Base-by-base conservation (phyloP, 2,113 vertebrate species). In the Tympanuchus pallidicinctus region DNA sequence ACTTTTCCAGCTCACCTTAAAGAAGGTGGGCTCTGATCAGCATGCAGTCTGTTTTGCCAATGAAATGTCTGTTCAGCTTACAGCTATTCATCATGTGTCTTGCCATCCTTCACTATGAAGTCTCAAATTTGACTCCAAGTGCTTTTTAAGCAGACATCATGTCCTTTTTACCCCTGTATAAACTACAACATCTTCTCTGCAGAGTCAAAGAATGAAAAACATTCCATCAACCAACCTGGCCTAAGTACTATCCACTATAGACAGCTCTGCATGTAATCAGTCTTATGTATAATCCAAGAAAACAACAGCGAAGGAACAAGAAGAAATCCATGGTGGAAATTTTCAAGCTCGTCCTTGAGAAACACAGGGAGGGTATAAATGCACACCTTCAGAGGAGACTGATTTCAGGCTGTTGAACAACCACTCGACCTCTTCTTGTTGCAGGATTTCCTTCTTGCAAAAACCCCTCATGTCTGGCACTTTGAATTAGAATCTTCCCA, bases 121-220 rank as follows among this genome's bases (percentile, higher is more conserved):
- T 45, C 63, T 64, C 30, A 63, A 65, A 95, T 91, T 85, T 89
- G 74, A 79, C 65, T 70, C 24, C 71, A 87, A 85, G 43, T 25
- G 57, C 14, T 89, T 94, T 92, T 85, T 67, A 85, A 85, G 69
- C 67, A 76, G 45, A 45, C 60, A 93, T 92, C 25, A 52, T 40
- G 20, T 82, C 27, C 10, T 86, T 50, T 76, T 89, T 66, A 76
- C 59, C 78, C 64, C 75, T 80, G 56, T 63, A 64, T 67, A 88
- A 36, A 73, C 59, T 70, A 50, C 72, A 63, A 87, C 42, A 59
- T 87, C 82, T 82, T 72, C 48, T 91, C 71, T 87, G 82, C 63
- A 66, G 70, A 81, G 63, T 57, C 59, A 92, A 84, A 56, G 78
- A 87, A 85, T 13, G 38, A 64, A 92, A 77, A 90, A 13, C 48